A percentile compares a stretch with the other conserved stretches of the same genome.
Evolutionary conservation across 2,797 vertebrate species (phyloP).

Genomic region (Ctenochaetus hawaiiensis): DNA sequence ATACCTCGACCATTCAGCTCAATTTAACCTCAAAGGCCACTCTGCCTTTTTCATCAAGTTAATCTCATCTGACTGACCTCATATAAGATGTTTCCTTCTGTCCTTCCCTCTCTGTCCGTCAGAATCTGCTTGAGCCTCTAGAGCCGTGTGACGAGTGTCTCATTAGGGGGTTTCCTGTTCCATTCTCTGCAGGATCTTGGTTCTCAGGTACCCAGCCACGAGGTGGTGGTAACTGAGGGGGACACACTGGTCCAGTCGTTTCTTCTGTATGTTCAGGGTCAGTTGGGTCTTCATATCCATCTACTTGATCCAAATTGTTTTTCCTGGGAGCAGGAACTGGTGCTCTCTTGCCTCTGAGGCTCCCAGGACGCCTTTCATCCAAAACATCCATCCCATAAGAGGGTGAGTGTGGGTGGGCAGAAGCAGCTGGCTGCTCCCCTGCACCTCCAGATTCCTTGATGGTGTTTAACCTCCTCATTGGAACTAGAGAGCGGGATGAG

Average conservation of each 20-base stretch:
- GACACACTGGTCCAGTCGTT: constrained; percentile 2
- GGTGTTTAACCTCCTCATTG: constrained; percentile 81
- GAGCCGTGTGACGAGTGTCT: constrained; percentile 23
- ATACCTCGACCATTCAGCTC: too few species aligned
- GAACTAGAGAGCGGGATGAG: constrained; percentile 48
- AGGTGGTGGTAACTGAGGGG: constrained; percentile 33
- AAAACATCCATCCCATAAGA: constrained; percentile 25
- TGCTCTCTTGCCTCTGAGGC: constrained; percentile 38
- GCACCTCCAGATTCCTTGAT: constrained; percentile 77
- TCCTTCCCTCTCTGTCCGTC: not conserved
- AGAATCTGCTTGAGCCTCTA: constrained; percentile 18
- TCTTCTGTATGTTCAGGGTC: not conserved
- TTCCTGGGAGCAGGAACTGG: constrained; percentile 61
- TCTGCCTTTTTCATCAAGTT: too few species aligned
- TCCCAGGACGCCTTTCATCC: constrained; percentile 35
- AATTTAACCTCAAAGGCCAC: too few species aligned
- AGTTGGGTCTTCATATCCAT: not conserved
- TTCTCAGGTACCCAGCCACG: constrained; percentile 73
- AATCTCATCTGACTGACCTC: too few species aligned
- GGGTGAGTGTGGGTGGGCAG: not conserved
- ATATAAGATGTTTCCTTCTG: too few species aligned
- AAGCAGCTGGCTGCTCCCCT: not conserved
- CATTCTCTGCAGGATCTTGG: constrained; percentile 61
- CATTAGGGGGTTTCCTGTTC: constrained; percentile 61
- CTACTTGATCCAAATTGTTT: not conserved